Evolutionary conservation across 2,797 vertebrate genomes (phyloP), one percentile per base, ranked within the genome.

Genomic region (Rallus crepitans): DNA sequence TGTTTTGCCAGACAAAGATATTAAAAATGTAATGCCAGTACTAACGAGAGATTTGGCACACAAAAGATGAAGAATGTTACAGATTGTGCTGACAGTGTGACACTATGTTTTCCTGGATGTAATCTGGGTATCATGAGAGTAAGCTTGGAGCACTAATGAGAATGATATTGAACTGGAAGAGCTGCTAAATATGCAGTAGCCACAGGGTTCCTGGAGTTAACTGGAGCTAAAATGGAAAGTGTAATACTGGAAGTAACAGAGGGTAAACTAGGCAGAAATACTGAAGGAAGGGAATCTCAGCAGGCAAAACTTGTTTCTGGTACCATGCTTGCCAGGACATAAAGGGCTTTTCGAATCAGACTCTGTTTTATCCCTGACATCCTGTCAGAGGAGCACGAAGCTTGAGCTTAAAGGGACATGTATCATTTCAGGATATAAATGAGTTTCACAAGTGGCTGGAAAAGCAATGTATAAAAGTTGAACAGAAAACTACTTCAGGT

Each of bases 31-130:
- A 96, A 84, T 90, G 93, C 91, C 91, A 93, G 82, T 35, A 87
- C 45, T 86, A 92, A 92, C 25, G 37, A 96, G 82, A 69, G 63
- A 71, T 93, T 93, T 96, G 94, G 95, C 96, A 96, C 64, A 45
- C 2, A 63, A 81, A 95, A 87, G 90, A 80, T 27, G 92, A 94
- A 64, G 81, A 93, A 93, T 92, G 91, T 93, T 97, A 92, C 93
- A 96, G 96, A 94, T 66, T 90, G 96, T 78, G 97, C 92, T 93
- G 96, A 95, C 95, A 97, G 93, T 92, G 89, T 97, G 96, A 97
- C 95, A 95, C 94, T 90, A 31, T 94, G 93, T 96, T 96, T 96
- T 96, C 88, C 93, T 94, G 96, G 96, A 97, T 97, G 95, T 96
- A 97, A 96, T 96, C 94, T 85, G 77, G 86, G 96, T 96, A 96